phyloP scores from a whole-genome alignment of 2,797 vertebrate species.

The Scolopax bukidnonensis region DNA sequence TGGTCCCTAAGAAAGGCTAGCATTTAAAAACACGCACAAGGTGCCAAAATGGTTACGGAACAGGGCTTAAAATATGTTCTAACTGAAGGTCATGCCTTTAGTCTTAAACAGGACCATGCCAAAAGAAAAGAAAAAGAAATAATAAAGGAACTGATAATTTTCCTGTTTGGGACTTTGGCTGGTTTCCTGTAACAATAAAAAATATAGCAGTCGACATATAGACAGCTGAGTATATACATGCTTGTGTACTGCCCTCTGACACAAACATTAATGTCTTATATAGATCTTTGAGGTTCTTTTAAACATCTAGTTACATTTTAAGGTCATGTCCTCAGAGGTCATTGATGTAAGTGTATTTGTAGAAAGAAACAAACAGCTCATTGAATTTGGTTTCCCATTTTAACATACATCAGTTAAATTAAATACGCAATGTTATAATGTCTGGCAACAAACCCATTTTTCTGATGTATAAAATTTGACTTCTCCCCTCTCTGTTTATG shows the following conservation, averaged over 20 bases:
- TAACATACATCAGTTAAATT: constrained; percentile 70
- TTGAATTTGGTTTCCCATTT: constrained; percentile 68
- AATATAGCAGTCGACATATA: constrained; percentile 57
- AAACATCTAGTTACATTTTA: constrained; percentile 71
- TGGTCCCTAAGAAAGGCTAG: not conserved
- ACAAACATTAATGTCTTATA: constrained; percentile 71
- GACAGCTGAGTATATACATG: constrained; percentile 68
- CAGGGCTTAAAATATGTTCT: constrained; percentile 50
- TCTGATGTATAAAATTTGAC: constrained; percentile 65
- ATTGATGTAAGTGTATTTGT: constrained; percentile 65
- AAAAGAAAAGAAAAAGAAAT: not conserved
- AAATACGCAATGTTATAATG: constrained; percentile 39
- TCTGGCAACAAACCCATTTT: constrained; percentile 65
- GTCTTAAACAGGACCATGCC: constrained; percentile 41
- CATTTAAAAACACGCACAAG: not conserved
- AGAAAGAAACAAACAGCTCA: constrained; percentile 72
- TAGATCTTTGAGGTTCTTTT: constrained; percentile 69
- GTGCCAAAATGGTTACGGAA: constrained; percentile 59
- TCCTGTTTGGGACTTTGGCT: constrained; percentile 73
- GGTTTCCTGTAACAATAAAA: constrained; percentile 74
- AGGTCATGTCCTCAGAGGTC: constrained; percentile 72
- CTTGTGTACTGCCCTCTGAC: constrained; percentile 64
- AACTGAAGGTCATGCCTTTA: constrained; percentile 43
- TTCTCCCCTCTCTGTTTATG: constrained; percentile 67
- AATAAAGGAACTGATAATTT: constrained; percentile 45